Conservation (phyloP, 2,888 invertebrate species). For the Chloromyia formosa region DNA sequence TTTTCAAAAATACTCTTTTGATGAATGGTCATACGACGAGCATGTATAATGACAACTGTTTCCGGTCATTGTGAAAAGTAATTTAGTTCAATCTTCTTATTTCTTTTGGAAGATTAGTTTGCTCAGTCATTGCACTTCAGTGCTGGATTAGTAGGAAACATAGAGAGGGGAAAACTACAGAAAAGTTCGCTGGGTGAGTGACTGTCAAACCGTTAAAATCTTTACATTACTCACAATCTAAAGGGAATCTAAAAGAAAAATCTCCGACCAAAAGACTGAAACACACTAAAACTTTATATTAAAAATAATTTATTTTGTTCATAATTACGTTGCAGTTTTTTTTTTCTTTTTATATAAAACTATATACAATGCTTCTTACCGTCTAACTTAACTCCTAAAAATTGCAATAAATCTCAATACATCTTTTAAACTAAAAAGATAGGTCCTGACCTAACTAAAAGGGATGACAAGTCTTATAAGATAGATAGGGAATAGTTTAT, state of each 20-base stretch:
- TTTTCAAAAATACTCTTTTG: not conserved
- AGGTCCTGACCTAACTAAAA: not conserved
- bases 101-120: too few relatives aligned
- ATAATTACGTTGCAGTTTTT: constrained; percentile 44
- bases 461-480: not conserved
- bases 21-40: not conserved
- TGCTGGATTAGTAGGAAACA: too few relatives aligned
- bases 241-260: too few relatives aligned
- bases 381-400: constrained; percentile 17
- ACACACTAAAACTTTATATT: constrained; percentile 40
- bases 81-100: too few relatives aligned
- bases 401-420: constrained; percentile 15
- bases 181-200: too few relatives aligned
- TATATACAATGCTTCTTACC: constrained; percentile 46
- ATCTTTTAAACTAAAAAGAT: constrained; percentile 6
- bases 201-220: too few relatives aligned
- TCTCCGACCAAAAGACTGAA: too few relatives aligned
- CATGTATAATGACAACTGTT: not conserved
- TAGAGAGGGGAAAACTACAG: too few relatives aligned
- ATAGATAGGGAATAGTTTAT: too few relatives aligned
- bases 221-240: too few relatives aligned
- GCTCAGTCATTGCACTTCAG: too few relatives aligned
- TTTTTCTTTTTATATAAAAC: constrained; percentile 47
- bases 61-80: not conserved
- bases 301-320: constrained; percentile 50